Conservation (phyloP, 2,888 invertebrate genomes). For the Malacosoma neustria region DNA sequence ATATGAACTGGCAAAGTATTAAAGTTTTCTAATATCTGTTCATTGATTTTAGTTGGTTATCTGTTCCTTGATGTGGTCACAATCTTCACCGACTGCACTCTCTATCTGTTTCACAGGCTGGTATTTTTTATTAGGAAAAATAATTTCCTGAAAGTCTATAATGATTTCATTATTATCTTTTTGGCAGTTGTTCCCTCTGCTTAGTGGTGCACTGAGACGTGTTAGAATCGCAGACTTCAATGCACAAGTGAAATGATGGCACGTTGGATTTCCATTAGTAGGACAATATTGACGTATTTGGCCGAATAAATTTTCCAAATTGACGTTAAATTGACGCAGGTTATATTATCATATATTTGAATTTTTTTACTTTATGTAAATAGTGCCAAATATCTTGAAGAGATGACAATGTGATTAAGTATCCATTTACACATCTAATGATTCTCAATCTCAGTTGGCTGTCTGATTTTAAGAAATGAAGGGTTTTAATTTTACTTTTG, state of each 20-base stretch:
- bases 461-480: constrained; percentile 7
- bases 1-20: too few relatives aligned
- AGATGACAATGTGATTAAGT: constrained; percentile 7
- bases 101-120: not conserved
- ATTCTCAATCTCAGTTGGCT: constrained; percentile 5
- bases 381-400: constrained; percentile 15
- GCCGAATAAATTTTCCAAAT: constrained; percentile 13
- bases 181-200: constrained; percentile 7
- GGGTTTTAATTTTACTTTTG: constrained; percentile 5
- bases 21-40: too few relatives aligned
- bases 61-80: too few relatives aligned
- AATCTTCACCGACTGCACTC: too few relatives aligned
- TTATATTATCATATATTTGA: constrained; percentile 13
- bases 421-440: constrained; percentile 9
- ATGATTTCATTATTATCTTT: constrained; percentile 3
- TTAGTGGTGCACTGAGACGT: constrained; percentile 3
- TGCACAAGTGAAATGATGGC: constrained; percentile 4
- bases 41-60: too few relatives aligned
- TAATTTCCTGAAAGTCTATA: constrained; percentile 4
- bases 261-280: constrained; percentile 9
- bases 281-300: constrained; percentile 11
- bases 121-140: not conserved
- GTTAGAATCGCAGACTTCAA: constrained; percentile 6
- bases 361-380: constrained; percentile 6
- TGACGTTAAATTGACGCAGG: constrained; percentile 11